A percentile compares a stretch with the other conserved stretches of the same genome.
Conservation (phyloP, 2,888 invertebrate genomes). For the Xanthia icteritia region DNA sequence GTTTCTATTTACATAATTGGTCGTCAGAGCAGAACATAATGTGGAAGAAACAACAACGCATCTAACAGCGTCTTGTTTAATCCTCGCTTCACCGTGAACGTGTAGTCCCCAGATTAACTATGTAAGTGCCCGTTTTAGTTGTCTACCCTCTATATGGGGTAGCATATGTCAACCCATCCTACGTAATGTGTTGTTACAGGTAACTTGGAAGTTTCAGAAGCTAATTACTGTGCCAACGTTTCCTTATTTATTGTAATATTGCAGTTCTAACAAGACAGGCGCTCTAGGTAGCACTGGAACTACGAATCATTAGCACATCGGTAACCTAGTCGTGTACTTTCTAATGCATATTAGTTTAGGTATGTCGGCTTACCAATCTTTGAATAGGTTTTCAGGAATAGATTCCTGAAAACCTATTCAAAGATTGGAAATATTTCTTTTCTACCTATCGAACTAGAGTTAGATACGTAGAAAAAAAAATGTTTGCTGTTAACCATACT, state of each 20-base stretch:
- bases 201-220: neutral
- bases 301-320: neutral
- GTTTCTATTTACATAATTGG: constrained; percentile 25
- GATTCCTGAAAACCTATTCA: no score
- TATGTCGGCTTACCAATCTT: neutral
- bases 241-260: constrained; percentile 7
- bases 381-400: neutral
- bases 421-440: no score
- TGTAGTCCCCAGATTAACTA: constrained; percentile 36
- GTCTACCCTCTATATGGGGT: neutral
- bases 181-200: constrained; percentile 3
- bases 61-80: constrained; percentile 21
- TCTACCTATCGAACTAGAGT: no score
- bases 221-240: neutral
- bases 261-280: constrained; percentile 11
- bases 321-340: neutral
- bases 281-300: neutral
- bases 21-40: constrained; percentile 19
- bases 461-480: neutral
- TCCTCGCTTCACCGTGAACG: constrained; percentile 13
- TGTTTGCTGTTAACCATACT: neutral
- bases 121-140: constrained; percentile 25
- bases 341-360: neutral
- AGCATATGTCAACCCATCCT: neutral
- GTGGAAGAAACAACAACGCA: constrained; percentile 20